Base-by-base conservation (phyloP, 2,113 vertebrate species). In the Anthoscopus minutus region DNA sequence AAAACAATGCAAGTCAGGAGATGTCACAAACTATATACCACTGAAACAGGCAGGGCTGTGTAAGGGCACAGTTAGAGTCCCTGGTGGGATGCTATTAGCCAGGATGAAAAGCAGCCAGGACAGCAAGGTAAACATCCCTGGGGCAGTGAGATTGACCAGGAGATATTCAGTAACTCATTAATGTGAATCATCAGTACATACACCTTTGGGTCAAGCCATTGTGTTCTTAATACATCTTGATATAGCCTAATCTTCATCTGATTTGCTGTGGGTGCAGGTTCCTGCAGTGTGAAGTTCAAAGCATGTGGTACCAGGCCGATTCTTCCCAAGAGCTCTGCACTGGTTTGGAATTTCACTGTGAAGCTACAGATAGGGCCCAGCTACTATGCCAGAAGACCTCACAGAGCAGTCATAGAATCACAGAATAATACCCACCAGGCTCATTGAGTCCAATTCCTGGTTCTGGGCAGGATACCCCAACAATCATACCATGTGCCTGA, bases 11-110 rank as follows among this genome's bases (percentile, higher is more conserved):
- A 83, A 94, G 88, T 92, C 44, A 78, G 85, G 71, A 86, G 35
- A 92, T 54, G 79, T 93, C 92, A 93, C 82, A 95, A 11, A 60
- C 51, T 22, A 37, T 86, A 84, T n/a, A 77, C 77, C 82, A 88
- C 7, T 69, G 76, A 90, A 94, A 95, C 25, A 81, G 56, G 56
- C 72, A 88, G 42, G 67, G 79, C 88, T 71, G 37, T 64, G 40
- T 48, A 93, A 88, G 38, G 72, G 65, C 72, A 95, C 40, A 51
- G 69, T 88, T 78, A 77, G n/a, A 71, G 51, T 83, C 76, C 90
- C 88, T 28, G 2, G 60, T 64, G 82, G 51, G 48, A 90, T 7
- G 21, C 76, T 92, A 54, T 86, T 93, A 93, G 71, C 65, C 25
- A 56, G 72, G 48, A 81, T 64, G 58, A 78, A 89, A 92, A 86